Conservation (phyloP, 2,888 invertebrate species). For the Ramazzottius varieornatus region DNA sequence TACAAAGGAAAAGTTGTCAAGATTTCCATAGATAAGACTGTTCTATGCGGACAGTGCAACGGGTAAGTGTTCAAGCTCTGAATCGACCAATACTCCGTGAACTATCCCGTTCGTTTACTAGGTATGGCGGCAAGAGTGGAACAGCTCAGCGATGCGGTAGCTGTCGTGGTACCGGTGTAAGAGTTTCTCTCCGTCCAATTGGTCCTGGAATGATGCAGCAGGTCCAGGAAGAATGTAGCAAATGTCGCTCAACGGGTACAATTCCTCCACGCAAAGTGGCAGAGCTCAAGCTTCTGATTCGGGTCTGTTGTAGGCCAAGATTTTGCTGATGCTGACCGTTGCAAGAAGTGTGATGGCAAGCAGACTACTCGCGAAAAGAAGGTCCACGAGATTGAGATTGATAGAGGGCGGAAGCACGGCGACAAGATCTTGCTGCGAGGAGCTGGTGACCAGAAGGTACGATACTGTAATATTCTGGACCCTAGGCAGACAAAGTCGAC, state of each 20-base stretch:
- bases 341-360: slow-evolving; percentile 51
- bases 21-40: slow-evolving; percentile 51
- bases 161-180: neutral
- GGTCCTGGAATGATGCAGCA: slow-evolving; percentile 25
- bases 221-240: slow-evolving; percentile 20
- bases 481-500: neutral
- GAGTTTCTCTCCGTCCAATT: slow-evolving; percentile 16
- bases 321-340: slow-evolving; percentile 45
- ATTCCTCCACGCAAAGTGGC: too few species aligned
- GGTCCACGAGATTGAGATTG: slow-evolving; percentile 57
- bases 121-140: neutral
- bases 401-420: slow-evolving; percentile 61
- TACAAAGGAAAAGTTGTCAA: slow-evolving; percentile 65
- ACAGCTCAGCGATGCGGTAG: neutral
- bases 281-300: neutral
- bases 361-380: slow-evolving; percentile 56
- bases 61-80: slow-evolving; percentile 30
- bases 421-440: slow-evolving; percentile 59
- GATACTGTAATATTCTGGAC: slow-evolving; percentile 10
- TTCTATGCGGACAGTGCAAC: slow-evolving; percentile 46
- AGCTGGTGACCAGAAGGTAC: slow-evolving; percentile 55
- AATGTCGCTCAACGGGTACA: slow-evolving; percentile 27
- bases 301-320: slow-evolving; percentile 16
- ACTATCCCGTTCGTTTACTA: neutral
- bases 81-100: neutral